These are phyloP conservation scores for Petrocephalus microphthalmus DNA, from an alignment of 2,113 vertebrate genomes.

Conservation along the genomic window DNA sequence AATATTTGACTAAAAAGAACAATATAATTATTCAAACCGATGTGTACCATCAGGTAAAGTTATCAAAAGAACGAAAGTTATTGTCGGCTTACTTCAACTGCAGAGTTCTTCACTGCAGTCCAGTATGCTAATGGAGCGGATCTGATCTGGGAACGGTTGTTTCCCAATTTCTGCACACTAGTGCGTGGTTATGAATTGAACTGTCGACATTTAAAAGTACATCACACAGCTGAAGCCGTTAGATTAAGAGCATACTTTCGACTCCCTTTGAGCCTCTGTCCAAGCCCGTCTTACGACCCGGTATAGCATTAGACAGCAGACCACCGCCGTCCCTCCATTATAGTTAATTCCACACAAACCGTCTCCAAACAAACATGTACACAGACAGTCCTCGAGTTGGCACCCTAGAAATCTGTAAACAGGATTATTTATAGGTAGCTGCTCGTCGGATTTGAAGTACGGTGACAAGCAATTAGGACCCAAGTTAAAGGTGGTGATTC, in stretches of 20 bases:
- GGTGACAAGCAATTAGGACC: constrained; percentile 64
- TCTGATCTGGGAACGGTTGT: not conserved
- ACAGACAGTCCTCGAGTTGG: constrained; percentile 50
- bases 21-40: not conserved
- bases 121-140: not conserved
- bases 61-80: not conserved
- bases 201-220: not conserved
- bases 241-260: not conserved
- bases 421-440: constrained; percentile 58
- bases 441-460: constrained; percentile 46
- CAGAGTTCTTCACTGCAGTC: not conserved
- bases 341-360: constrained; percentile 61
- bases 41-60: not conserved
- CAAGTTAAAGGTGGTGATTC: constrained; percentile 53
- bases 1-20: not conserved
- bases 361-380: constrained; percentile 53
- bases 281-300: not conserved
- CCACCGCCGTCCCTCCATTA: constrained; percentile 45
- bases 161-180: not conserved
- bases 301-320: not conserved
- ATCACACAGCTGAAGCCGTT: not conserved
- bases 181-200: not conserved
- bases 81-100: not conserved
- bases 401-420: constrained; percentile 52
- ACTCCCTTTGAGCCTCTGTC: not conserved